These are phyloP conservation scores for Clepsis dumicolana DNA, from an alignment of 2,888 invertebrate genomes.

Conservation along the genomic window DNA sequence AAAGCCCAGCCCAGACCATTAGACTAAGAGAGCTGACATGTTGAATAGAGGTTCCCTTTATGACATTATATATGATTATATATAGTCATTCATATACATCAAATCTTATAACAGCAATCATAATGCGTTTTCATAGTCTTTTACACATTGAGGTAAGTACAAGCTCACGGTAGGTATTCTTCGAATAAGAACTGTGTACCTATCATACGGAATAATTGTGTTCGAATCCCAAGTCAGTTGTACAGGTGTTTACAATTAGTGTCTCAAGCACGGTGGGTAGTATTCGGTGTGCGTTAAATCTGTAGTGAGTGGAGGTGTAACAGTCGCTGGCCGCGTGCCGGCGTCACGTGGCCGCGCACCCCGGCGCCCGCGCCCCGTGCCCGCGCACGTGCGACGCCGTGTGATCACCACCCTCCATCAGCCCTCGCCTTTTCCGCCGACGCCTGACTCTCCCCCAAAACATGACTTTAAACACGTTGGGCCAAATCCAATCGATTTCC, in stretches of 20 bases:
- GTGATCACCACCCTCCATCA: constrained; percentile 50
- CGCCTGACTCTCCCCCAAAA: constrained; percentile 43
- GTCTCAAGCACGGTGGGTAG: neutral
- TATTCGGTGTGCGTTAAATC: constrained; percentile 4
- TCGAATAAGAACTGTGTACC: neutral
- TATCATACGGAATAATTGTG: neutral
- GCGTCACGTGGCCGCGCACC: constrained; percentile 5
- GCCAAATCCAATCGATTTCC: neutral
- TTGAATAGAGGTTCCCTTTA: too few relatives aligned
- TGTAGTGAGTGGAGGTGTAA: constrained; percentile 21
- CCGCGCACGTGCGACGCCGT: constrained; percentile 46
- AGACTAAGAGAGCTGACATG: too few relatives aligned
- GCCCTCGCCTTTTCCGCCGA: constrained; percentile 41
- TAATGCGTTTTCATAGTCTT: neutral
- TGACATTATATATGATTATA: too few relatives aligned
- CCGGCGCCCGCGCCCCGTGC: constrained; percentile 24
- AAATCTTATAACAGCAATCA: neutral
- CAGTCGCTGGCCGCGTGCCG: constrained; percentile 23
- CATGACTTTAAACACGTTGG: constrained; percentile 20
- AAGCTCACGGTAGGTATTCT: too few relatives aligned
- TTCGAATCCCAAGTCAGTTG: neutral
- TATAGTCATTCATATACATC: too few relatives aligned
- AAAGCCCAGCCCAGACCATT: too few relatives aligned
- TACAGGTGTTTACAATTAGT: neutral
- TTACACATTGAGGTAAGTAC: too few relatives aligned